Evolutionary conservation across 1,140 invertebrate genomes (phyloP).

Genomic region (Drosophila setifemur): DNA sequence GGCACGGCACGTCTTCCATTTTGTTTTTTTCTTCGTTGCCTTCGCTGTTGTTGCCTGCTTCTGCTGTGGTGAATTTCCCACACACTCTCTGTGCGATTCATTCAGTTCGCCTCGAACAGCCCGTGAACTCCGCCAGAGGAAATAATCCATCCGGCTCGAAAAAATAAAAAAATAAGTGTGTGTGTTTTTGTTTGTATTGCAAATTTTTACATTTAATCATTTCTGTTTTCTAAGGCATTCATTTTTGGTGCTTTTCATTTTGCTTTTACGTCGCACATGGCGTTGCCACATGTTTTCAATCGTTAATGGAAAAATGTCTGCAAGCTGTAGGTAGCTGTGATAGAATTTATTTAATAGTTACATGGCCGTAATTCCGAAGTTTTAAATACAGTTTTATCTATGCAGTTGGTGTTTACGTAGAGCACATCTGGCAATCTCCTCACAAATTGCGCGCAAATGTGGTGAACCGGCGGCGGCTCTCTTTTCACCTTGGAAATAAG

Average conservation of each 20-base stretch:
- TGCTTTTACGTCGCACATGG: slow-evolving; percentile 62
- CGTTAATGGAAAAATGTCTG: slow-evolving; percentile 5
- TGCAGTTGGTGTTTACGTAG: slow-evolving; percentile 5
- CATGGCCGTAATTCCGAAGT: background rate
- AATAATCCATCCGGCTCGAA: background rate
- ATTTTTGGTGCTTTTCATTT: slow-evolving; percentile 64
- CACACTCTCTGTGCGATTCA: slow-evolving; percentile 55
- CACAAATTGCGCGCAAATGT: slow-evolving; percentile 71
- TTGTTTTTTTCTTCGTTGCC: slow-evolving; percentile 63
- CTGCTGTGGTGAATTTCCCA: slow-evolving; percentile 72
- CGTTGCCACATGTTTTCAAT: slow-evolving; percentile 65
- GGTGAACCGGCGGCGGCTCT: slow-evolving; percentile 60
- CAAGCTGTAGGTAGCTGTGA: background rate
- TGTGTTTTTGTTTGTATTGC: slow-evolving; percentile 19
- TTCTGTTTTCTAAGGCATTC: slow-evolving; percentile 58
- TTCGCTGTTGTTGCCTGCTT: slow-evolving; percentile 35
- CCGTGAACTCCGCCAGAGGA: background rate
- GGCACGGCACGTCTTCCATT: slow-evolving; percentile 68
- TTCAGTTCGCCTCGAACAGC: slow-evolving; percentile 46
- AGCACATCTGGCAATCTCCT: slow-evolving; percentile 30
- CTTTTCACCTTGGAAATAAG: slow-evolving; percentile 60
- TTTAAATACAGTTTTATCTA: background rate
- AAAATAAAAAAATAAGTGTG: slow-evolving; percentile 3
- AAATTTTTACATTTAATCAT: slow-evolving; percentile 32
- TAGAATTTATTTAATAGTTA: background rate